phyloP scores from a whole-genome alignment of 2,113 vertebrate species.

The Corydoras sp. region DNA sequence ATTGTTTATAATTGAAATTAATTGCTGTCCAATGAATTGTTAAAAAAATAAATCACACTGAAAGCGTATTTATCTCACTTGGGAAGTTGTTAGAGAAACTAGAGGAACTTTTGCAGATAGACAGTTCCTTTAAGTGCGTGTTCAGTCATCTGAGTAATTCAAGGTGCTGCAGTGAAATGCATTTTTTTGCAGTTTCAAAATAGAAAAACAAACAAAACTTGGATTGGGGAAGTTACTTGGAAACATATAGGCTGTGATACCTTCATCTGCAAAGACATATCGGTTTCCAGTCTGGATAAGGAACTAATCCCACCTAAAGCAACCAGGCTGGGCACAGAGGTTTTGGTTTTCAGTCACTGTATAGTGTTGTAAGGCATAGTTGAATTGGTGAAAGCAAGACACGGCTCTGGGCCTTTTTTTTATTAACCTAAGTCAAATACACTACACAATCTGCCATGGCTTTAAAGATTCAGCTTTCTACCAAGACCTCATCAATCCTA shows the following conservation, averaged over 20 bases:
- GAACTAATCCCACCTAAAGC: constrained; percentile 17
- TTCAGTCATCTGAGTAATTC: no score
- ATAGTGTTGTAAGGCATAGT: constrained; percentile 25
- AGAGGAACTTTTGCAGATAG: no score
- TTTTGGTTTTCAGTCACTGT: constrained; percentile 26
- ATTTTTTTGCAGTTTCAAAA: no score
- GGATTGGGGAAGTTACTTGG: no score
- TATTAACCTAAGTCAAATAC: constrained; percentile 37
- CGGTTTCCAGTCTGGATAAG: constrained; percentile 2
- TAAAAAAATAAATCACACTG: no score
- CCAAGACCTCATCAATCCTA: constrained; percentile 73
- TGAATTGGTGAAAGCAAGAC: constrained; percentile 29
- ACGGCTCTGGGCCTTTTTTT: constrained; percentile 35
- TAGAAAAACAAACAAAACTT: no score
- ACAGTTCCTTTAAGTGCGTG: no score
- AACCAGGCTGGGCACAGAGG: background rate
- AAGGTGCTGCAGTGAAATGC: no score
- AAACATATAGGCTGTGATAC: background rate
- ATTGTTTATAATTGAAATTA: no score
- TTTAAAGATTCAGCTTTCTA: constrained; percentile 74
- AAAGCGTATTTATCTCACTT: no score
- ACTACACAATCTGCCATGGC: constrained; percentile 57
- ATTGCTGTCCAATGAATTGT: no score
- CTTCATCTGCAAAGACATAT: background rate
- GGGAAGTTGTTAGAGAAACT: no score